phyloP scores from a whole-genome alignment of 2,797 vertebrate species.

The Oceanodroma leucorhoa region DNA sequence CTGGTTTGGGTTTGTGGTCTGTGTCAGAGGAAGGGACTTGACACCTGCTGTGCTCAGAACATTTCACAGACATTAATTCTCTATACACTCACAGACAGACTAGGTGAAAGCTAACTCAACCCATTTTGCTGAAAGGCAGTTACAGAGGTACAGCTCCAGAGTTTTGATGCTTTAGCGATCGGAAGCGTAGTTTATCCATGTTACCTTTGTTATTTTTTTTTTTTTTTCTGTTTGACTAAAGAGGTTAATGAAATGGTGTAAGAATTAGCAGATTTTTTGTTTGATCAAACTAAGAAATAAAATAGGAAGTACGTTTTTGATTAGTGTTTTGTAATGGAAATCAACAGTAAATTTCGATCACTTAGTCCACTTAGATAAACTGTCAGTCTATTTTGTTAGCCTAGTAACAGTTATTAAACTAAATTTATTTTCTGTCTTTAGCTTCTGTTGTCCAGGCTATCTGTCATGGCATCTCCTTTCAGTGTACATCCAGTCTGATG shows the following conservation, averaged over 20 bases:
- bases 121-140: neutral
- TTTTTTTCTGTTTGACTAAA: neutral
- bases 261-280: neutral
- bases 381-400: neutral
- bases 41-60: neutral
- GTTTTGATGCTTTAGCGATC: neutral
- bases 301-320: neutral
- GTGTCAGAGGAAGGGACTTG: neutral
- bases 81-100: neutral
- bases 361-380: neutral
- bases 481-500: neutral
- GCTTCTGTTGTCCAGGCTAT: neutral
- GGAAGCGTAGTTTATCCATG: neutral
- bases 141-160: neutral
- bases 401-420: neutral
- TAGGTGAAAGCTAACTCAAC: neutral
- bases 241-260: neutral
- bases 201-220: neutral
- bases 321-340: neutral
- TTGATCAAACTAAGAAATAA: neutral
- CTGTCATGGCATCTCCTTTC: neutral
- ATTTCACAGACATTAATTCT: neutral
- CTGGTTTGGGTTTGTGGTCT: neutral
- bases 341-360: neutral
- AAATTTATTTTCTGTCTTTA: neutral